Conservation (phyloP, 1,140 invertebrate species). For the Heliothis subflexa region DNA sequence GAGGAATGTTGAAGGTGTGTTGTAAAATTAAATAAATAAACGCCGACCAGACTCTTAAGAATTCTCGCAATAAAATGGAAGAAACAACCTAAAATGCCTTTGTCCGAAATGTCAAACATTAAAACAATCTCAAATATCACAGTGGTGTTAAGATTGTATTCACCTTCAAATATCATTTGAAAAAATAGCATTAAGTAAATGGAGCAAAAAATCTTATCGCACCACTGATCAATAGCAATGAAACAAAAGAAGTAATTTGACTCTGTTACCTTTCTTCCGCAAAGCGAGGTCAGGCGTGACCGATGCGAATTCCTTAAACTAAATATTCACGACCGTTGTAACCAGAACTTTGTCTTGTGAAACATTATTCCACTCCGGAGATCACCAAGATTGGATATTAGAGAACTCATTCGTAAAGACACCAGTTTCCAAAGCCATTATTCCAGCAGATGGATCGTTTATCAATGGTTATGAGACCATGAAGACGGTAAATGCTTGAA, state of each 20-base stretch:
- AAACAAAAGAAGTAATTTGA: slow-evolving; percentile 75
- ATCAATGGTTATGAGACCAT: slow-evolving; percentile 65
- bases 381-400: slow-evolving; percentile 49
- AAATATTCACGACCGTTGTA: slow-evolving; percentile 59
- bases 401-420: slow-evolving; percentile 20
- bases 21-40: not conserved
- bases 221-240: slow-evolving; percentile 59
- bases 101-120: not conserved
- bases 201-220: slow-evolving; percentile 60
- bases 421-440: slow-evolving; percentile 52
- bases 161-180: slow-evolving; percentile 35
- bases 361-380: slow-evolving; percentile 47
- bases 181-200: slow-evolving; percentile 53
- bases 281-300: slow-evolving; percentile 78
- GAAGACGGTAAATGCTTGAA: slow-evolving; percentile 71
- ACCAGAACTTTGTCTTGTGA: slow-evolving; percentile 42
- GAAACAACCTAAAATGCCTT: not conserved
- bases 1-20: not conserved
- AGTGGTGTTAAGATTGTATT: slow-evolving; percentile 8
- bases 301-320: slow-evolving; percentile 69
- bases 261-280: slow-evolving; percentile 76
- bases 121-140: slow-evolving; percentile 14
- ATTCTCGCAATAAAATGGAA: not conserved
- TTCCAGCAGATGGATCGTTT: slow-evolving; percentile 54
- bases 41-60: not conserved